A percentile compares a stretch with the other conserved stretches of the same genome.
phyloP scores from a whole-genome alignment of 2,797 vertebrate genomes.

The Sphaeramia orbicularis region DNA sequence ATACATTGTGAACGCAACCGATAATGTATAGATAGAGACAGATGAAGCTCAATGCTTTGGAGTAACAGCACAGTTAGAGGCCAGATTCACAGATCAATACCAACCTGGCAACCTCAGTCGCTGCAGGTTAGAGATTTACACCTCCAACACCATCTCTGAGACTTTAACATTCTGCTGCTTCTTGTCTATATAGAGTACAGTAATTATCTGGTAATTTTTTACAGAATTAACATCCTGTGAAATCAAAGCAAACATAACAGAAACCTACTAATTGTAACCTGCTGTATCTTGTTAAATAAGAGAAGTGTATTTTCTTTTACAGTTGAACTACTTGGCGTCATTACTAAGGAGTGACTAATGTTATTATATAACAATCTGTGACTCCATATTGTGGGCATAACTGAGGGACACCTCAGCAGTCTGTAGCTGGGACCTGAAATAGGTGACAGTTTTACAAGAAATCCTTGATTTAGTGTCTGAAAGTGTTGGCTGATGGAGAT shows the following conservation, averaged over 20 bases:
- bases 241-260: neutral
- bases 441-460: conserved; percentile 8
- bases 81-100: conserved; percentile 42
- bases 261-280: neutral
- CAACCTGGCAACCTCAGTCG: conserved; percentile 15
- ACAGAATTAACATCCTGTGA: neutral
- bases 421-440: neutral
- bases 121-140: conserved; percentile 48
- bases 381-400: conserved; percentile 26
- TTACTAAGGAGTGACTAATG: conserved; percentile 52
- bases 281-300: neutral
- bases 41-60: conserved; percentile 13
- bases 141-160: conserved; percentile 13
- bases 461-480: neutral
- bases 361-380: conserved; percentile 50
- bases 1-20: conserved; percentile 20
- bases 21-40: conserved; percentile 36
- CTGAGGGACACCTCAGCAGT: conserved; percentile 17
- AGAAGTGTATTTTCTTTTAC: conserved; percentile 12
- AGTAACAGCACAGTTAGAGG: conserved; percentile 29
- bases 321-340: conserved; percentile 44
- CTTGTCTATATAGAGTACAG: conserved; percentile 7
- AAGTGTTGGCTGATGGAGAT: neutral
- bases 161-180: conserved; percentile 15
- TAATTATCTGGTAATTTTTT: neutral